A percentile compares a stretch with the other conserved stretches of the same genome.
Conservation (phyloP, 2,888 invertebrate species). For the Stenotaenia linearis region DNA sequence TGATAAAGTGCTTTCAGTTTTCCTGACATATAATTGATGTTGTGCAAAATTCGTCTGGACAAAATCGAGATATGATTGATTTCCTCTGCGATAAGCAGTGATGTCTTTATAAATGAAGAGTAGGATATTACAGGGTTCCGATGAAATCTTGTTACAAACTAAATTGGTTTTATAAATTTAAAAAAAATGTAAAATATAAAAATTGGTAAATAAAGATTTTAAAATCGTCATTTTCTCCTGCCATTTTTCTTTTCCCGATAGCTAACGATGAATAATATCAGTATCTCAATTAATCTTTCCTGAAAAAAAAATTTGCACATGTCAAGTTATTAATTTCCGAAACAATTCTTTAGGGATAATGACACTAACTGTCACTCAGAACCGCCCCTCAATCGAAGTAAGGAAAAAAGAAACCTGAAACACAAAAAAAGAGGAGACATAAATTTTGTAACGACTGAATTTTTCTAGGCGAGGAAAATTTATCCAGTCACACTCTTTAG, state of each 20-base stretch:
- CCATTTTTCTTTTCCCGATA: not conserved
- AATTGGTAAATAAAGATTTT: not conserved
- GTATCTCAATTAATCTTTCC: constrained; percentile 8
- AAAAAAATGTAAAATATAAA: not conserved
- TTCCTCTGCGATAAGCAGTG: not conserved
- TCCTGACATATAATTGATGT: not conserved
- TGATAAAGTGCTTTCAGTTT: not conserved
- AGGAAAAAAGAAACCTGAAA: not conserved
- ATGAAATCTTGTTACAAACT: not conserved
- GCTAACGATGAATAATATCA: not conserved
- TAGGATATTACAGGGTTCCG: not conserved
- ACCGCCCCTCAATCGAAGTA: not conserved
- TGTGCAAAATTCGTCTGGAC: not conserved
- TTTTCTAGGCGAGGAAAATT: not conserved
- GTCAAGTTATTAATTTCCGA: constrained; percentile 21
- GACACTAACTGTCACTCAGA: constrained; percentile 5
- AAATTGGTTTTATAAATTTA: not conserved
- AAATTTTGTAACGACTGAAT: not conserved
- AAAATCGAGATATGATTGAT: constrained; percentile 1
- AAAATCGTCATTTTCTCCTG: not conserved
- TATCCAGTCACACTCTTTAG: constrained; percentile 2
- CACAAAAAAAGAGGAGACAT: not conserved
- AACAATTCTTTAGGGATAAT: constrained; percentile 12
- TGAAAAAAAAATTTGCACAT: not conserved
- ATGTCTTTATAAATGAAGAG: not conserved